Conservation (phyloP, 2,797 vertebrate species). For the Myoxocephalus aenaeus region DNA sequence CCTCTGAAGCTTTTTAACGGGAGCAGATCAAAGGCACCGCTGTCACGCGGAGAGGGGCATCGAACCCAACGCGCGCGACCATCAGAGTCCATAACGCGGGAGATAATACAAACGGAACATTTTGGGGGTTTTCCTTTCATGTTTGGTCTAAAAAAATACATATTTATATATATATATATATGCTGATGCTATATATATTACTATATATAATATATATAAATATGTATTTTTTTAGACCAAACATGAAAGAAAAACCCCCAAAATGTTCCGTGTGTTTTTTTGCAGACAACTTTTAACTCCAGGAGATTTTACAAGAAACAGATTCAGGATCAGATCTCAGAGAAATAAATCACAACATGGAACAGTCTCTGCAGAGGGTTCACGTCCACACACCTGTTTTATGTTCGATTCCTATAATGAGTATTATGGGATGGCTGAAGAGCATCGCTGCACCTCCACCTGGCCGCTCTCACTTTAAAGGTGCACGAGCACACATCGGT, state of each 20-base stretch:
- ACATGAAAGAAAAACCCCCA: too few relatives aligned
- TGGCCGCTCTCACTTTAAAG: not conserved
- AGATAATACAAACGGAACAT: too few relatives aligned
- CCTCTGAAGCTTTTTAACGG: not conserved
- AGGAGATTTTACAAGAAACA: not conserved
- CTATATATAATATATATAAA: too few relatives aligned
- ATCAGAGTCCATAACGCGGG: too few relatives aligned
- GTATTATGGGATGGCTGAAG: too few relatives aligned
- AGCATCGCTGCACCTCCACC: not conserved
- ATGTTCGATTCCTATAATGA: not conserved
- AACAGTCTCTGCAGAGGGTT: not conserved
- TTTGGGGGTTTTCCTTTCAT: too few relatives aligned
- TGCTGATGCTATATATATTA: too few relatives aligned
- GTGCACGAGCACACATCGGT: not conserved
- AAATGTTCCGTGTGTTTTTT: not conserved
- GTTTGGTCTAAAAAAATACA: not conserved
- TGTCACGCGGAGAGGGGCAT: too few relatives aligned
- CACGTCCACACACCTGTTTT: not conserved
- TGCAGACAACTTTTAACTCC: slow-evolving; percentile 14
- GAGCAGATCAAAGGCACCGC: too few relatives aligned
- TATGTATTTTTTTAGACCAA: too few relatives aligned
- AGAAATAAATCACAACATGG: too few relatives aligned
- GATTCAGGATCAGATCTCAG: not conserved
- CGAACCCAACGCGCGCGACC: too few relatives aligned
- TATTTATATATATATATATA: accelerated